Evolutionary conservation across 1,140 invertebrate species (phyloP).

Genomic region (Arion vulgaris): DNA sequence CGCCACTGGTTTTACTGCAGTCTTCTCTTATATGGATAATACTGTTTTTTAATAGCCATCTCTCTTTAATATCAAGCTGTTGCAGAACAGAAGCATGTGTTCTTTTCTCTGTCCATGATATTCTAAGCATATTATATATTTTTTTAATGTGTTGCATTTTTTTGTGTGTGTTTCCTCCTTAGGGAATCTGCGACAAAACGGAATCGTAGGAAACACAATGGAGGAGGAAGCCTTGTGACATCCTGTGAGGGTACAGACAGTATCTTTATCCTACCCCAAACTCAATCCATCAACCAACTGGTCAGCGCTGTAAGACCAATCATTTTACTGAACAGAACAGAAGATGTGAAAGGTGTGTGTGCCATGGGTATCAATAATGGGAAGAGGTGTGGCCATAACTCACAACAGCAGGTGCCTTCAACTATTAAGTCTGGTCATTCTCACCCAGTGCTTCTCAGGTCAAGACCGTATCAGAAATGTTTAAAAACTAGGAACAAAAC

Average conservation of each 20-base stretch:
- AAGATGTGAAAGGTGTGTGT: not conserved
- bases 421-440: not conserved
- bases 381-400: slow-evolving; percentile 5
- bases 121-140: no score
- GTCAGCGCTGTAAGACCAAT: not conserved
- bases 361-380: not conserved
- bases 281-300: slow-evolving; percentile 34
- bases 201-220: slow-evolving; percentile 55
- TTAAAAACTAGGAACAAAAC: not conserved
- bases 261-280: slow-evolving; percentile 55
- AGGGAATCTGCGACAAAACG: slow-evolving; percentile 65
- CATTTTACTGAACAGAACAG: not conserved
- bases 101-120: no score
- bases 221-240: slow-evolving; percentile 62
- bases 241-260: slow-evolving; percentile 38
- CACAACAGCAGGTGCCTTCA: slow-evolving; percentile 19
- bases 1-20: no score
- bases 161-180: no score
- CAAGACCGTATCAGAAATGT: not conserved
- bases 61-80: no score
- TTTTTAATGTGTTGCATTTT: no score
- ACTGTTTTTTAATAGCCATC: no score
- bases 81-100: no score
- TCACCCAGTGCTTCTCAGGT: not conserved
- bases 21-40: no score